A percentile compares a stretch with the other conserved stretches of the same genome.
Conservation (phyloP, 2,113 vertebrate species). For the Barnardius zonarius region DNA sequence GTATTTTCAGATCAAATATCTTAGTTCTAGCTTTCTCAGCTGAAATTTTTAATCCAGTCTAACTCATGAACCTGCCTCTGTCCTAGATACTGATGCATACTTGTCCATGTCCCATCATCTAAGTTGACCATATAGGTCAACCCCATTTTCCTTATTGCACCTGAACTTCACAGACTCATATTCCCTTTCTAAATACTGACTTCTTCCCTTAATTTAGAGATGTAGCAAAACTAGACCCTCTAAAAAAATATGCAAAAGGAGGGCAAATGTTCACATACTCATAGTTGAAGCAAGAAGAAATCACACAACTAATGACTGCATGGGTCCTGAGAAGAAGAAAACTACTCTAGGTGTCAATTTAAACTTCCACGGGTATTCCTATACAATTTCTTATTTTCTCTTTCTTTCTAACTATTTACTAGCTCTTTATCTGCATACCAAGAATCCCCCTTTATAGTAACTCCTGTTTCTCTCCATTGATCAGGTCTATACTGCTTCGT, state of each 20-base stretch:
- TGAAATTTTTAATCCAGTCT: background rate
- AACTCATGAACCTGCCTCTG: background rate
- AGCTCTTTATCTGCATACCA: background rate
- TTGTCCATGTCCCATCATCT: background rate
- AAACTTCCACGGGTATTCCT: background rate
- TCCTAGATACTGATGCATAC: background rate
- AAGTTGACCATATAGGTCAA: background rate
- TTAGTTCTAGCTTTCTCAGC: background rate
- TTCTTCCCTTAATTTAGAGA: background rate
- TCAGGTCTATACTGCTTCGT: background rate
- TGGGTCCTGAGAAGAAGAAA: background rate
- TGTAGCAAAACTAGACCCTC: rapidly evolving
- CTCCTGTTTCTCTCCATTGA: background rate
- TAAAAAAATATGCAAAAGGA: background rate
- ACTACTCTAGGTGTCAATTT: background rate
- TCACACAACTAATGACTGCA: background rate
- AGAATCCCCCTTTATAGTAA: background rate
- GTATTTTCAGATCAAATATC: background rate
- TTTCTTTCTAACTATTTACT: background rate
- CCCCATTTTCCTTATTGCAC: background rate
- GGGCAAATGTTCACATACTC: background rate
- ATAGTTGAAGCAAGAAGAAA: background rate
- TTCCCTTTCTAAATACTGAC: background rate
- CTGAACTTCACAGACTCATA: background rate
- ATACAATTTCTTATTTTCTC: background rate